phyloP scores from a whole-genome alignment of 2,797 vertebrate species.

The Glyptemys insculpta region DNA sequence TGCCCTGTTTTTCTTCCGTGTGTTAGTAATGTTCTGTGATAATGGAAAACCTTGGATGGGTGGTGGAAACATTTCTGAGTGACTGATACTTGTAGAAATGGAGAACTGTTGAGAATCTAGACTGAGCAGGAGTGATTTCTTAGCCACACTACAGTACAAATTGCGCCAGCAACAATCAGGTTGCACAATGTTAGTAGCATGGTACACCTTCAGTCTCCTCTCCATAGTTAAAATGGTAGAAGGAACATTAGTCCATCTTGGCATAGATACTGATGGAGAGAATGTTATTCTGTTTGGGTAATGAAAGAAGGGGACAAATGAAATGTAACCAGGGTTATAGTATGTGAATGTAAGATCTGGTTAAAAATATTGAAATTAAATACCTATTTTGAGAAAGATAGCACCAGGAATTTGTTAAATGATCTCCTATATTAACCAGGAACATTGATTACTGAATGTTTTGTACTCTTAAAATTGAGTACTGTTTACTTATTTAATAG shows the following conservation, averaged over 20 bases:
- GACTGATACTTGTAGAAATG: not conserved
- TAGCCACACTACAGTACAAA: not conserved
- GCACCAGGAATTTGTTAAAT: not conserved
- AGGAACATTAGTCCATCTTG: not conserved
- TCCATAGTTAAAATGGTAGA: not conserved
- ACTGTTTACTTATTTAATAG: not conserved
- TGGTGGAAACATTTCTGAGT: not conserved
- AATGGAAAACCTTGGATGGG: not conserved
- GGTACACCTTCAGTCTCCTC: not conserved
- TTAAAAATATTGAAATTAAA: not conserved
- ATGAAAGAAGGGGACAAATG: not conserved
- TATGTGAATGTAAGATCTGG: not conserved
- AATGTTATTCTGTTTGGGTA: not conserved
- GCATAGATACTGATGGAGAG: not conserved
- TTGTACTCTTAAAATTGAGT: not conserved
- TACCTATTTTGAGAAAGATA: not conserved
- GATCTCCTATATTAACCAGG: not conserved
- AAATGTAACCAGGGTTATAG: not conserved
- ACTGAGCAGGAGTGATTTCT: not conserved
- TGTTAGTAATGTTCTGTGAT: not conserved
- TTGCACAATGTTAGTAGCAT: not conserved
- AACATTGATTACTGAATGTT: not conserved
- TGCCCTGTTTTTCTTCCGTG: not conserved
- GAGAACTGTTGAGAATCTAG: not conserved
- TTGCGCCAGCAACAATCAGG: not conserved